phyloP scores from a whole-genome alignment of 2,797 vertebrate species.

The Parambassis ranga region DNA sequence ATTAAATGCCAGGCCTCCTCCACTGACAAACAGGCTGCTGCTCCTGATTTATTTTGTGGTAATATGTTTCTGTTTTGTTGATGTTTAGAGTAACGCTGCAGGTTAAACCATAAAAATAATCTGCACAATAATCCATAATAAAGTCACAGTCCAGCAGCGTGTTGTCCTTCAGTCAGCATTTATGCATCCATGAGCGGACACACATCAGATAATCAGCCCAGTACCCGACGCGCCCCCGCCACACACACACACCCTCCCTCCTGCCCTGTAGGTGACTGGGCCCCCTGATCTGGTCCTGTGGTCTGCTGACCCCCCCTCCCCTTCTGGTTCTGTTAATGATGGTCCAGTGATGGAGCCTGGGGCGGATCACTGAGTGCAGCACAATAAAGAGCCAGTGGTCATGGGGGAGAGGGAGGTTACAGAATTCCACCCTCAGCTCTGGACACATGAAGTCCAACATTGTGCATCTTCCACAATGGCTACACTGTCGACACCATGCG shows the following conservation, averaged over 20 bases:
- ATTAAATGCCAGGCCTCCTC: too few relatives aligned
- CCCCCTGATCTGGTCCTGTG: constrained; percentile 73
- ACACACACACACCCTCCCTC: background rate
- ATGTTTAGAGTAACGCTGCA: too few relatives aligned
- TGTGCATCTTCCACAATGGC: constrained; percentile 94
- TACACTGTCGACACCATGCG: constrained; percentile 94
- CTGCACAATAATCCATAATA: too few relatives aligned
- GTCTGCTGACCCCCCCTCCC: constrained; percentile 81
- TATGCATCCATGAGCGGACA: background rate
- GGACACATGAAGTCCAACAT: constrained; percentile 94
- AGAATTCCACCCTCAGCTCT: constrained; percentile 89
- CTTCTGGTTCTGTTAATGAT: constrained; percentile 89
- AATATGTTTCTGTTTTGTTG: too few relatives aligned
- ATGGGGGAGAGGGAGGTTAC: constrained; percentile 86
- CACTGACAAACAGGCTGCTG: too few relatives aligned
- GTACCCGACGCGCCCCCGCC: too few relatives aligned
- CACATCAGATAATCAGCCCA: too few relatives aligned
- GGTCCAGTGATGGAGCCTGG: constrained; percentile 71
- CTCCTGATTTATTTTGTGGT: too few relatives aligned
- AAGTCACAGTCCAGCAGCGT: too few relatives aligned
- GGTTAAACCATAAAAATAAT: too few relatives aligned
- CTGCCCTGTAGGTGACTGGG: constrained; percentile 7
- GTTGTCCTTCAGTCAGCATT: too few relatives aligned
- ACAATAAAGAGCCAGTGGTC: constrained; percentile 78
- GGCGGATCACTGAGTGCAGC: constrained; percentile 52